Evolutionary conservation across 2,113 vertebrate genomes (phyloP), one percentile per base, ranked within the genome.

Genomic region (Mormyrus lacerda): DNA sequence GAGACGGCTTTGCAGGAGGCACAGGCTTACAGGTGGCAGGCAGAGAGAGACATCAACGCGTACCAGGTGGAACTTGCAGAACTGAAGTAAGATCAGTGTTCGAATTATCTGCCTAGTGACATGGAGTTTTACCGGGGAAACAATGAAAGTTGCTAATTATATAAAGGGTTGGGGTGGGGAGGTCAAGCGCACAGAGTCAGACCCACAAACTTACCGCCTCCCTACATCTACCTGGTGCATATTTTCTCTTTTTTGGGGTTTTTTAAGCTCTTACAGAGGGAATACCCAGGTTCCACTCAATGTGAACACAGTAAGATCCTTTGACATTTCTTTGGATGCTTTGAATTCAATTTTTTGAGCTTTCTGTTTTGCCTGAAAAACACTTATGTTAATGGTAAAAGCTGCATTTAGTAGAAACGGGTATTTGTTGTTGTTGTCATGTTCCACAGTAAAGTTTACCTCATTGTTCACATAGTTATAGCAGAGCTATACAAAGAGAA

Each of bases 1-100:
- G 95, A 97, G 91, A 96, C 91, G 87, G 91, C 91, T 0, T 89
- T 94, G 76, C 91, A 93, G 58, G 94, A 95, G 90, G 93, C 93
- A 10, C 94, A 95, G 87, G 61, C 91, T 47, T 90, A 91, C 88
- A 93, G 94, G 90, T 91, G 89, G 53, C 92, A 95, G 87, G 84
- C 91, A 0, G 95, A 95, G 87, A 91, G 88, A 88, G 94, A 96
- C 48, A 91, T 94, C 51, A 13, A 89, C 0, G 92, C 93, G 0
- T 92, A 94, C 79, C 95, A 95, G 92, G 93, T 91, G 2, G 95
- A 96, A 88, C 88, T 95, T 17, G 85, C 92, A 51, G 91, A 91
- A 61, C 90, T 95, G 51, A 96, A 96, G 97, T 97, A 90, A 89
- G 44, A 73, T 35, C 31, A 35, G 0, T 45, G 19, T 44, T 84